Base-by-base conservation (phyloP, 2,888 invertebrate genomes). In the Chironomus tentans region DNA sequence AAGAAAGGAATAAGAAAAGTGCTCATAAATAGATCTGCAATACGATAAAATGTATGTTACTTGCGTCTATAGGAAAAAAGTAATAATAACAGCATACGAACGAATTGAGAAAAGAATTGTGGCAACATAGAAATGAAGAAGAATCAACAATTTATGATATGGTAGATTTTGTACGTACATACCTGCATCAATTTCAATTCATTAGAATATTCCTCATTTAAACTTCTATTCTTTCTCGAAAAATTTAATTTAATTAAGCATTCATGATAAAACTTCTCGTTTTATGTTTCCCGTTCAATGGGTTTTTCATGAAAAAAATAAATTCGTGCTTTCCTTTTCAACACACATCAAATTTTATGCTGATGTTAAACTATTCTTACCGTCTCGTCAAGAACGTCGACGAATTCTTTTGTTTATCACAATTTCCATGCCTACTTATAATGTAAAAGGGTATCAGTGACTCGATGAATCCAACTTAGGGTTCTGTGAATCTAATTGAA, bases 1-100 rank as follows among this genome's bases (percentile, higher is more conserved):
- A 24, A 21, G 65, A 24, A 22, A 65, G 65, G 7, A 65, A 22
- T 13, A 24, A 65, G 18, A 65, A 65, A 21, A 65, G 21, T 65
- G 65, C 21, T 65, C 65, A 65, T 65, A 65, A 65, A 21, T 65
- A 65, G 65, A 65, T 65, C 21, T 65, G 65, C 65, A 65, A 65
- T 65, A 24, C 21, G 65, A 65, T 65, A 65, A 65, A 65, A 22
- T 65, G 65, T 56, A 24, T 65, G 65, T 21, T 65, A 65, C 21
- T 21, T 21, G 12, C 65, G 6, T 24, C 22, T 24, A 18, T 13
- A 22, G 22, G 13, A 56, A 3, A 56, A 3, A 56, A 56, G 18
- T 56, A 56, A 15, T 15, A 56, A 18, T 15, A n/a, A 56, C 15
- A 56, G 56, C n/a, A 56, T 56, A 56, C n/a, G 12, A 50, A 50